Evolutionary conservation across 2,797 vertebrate species (phyloP), one percentile per base, ranked within the genome.

Genomic region (Leptoclinus maculatus): DNA sequence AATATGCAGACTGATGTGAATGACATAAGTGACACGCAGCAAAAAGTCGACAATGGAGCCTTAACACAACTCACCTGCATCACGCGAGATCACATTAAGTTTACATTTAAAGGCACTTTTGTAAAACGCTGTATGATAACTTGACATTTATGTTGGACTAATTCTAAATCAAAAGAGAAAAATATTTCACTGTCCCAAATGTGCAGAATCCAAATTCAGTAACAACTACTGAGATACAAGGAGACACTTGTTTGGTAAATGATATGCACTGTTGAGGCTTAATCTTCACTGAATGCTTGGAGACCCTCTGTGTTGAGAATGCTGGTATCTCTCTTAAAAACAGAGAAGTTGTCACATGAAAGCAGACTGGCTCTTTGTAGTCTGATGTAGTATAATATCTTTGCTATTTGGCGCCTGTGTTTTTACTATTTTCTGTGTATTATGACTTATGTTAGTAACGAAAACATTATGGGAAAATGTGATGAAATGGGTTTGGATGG

Each of bases 401-500:
- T 57, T 63, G 21, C 80, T 60, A 74, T 84, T 77, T 72, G 25
- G 49, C 57, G 49, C 32, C 27, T 38, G 54, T 39, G 38, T 71
- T 62, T 64, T 80, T 76, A 79, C 41, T 21, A 16, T 45, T 82
- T 53, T 43, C 5, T n/a, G 5, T 65, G 58, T 12, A 56, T 81
- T 77, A 51, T 58, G 72, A 82, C 76, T 72, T 53, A 56, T 49
- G 51, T 56, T 60, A 27, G 51, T 13, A 53, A 25, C 25, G 29
- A 76, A 29, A 81, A 83, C 70, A 76, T 79, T 59, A 68, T 16
- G 47, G 82, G 66, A 53, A 87, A 85, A 87, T 82, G 64, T 71
- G 60, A 68, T 54, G 57, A 87, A 83, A 89, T 80, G 83, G 85
- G 80, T 87, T 73, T 74, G 58, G 77, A 82, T 76, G 73, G 80